Percentiles rank a stretch among this genome's conserved stretches.
phyloP scores from a whole-genome alignment of 2,113 vertebrate genomes.

The Manacus vitellinus region DNA sequence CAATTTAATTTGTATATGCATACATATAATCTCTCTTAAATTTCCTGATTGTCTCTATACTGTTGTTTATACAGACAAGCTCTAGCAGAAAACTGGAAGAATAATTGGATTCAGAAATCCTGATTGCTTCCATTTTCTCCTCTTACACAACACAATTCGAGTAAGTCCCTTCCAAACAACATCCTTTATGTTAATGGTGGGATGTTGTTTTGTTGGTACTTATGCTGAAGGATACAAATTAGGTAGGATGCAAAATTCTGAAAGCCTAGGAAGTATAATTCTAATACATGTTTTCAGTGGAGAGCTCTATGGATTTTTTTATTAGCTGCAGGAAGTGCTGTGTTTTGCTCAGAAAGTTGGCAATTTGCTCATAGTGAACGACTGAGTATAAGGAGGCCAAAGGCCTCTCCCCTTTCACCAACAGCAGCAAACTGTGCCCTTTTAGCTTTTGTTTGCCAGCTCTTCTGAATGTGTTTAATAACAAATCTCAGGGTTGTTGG shows the following conservation, averaged over 20 bases:
- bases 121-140: not conserved
- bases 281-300: not conserved
- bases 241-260: not conserved
- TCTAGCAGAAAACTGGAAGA: not conserved
- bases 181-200: not conserved
- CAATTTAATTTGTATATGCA: not conserved
- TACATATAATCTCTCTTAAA: not conserved
- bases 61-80: not conserved
- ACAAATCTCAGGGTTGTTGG: not conserved
- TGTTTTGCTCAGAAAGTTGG: not conserved
- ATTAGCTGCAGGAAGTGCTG: not conserved
- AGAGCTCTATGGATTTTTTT: not conserved
- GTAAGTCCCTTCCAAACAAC: not conserved
- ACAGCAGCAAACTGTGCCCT: not conserved
- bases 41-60: not conserved
- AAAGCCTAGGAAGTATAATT: no score
- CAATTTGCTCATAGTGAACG: not conserved
- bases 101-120: not conserved
- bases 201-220: not conserved
- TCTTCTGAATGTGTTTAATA: not conserved
- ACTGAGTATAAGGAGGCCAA: not conserved
- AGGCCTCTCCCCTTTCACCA: not conserved
- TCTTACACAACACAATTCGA: not conserved
- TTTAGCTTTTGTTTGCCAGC: not conserved
- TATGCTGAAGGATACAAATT: not conserved